A percentile compares a stretch with the other conserved stretches of the same genome.
These are phyloP conservation scores for Sinocyclocheilus rhinocerous DNA, from an alignment of 2,113 vertebrate genomes.

Conservation along the genomic window DNA sequence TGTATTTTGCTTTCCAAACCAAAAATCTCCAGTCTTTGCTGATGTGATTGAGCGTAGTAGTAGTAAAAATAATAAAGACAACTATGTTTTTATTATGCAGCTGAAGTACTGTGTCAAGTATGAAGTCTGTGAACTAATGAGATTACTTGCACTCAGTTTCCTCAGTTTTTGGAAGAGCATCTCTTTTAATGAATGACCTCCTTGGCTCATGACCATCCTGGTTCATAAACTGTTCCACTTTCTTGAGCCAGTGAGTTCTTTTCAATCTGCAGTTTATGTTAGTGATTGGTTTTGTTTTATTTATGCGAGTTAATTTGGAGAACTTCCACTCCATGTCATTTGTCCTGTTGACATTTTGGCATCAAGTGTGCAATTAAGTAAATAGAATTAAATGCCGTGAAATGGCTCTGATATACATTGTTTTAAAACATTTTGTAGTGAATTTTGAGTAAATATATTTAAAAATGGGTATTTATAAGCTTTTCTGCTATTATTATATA, in stretches of 20 bases:
- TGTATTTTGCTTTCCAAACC: not conserved
- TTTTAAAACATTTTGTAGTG: not conserved
- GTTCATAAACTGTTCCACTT: slow-evolving; percentile 14
- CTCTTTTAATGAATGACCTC: slow-evolving; percentile 12
- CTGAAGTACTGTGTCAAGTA: not conserved
- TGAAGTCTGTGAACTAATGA: not conserved
- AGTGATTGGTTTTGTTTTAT: not conserved
- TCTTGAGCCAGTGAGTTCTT: not conserved
- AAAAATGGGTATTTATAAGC: not conserved
- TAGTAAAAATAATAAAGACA: not conserved
- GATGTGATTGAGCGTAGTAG: not conserved
- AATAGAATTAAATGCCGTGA: not conserved
- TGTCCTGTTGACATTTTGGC: not conserved
- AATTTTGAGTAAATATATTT: not conserved
- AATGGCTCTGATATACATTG: not conserved
- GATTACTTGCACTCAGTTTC: not conserved
- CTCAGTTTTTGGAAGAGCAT: slow-evolving; percentile 17
- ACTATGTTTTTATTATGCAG: not conserved
- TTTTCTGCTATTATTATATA: not conserved
- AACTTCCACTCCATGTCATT: not conserved
- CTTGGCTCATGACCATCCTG: slow-evolving; percentile 8
- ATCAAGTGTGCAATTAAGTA: not conserved
- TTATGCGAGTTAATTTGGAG: not conserved
- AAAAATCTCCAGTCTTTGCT: not conserved
- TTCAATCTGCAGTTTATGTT: not conserved